Evolutionary conservation across 1,140 invertebrate species (phyloP), one percentile per base, ranked within the genome.

Genomic region (Linepithema humile): DNA sequence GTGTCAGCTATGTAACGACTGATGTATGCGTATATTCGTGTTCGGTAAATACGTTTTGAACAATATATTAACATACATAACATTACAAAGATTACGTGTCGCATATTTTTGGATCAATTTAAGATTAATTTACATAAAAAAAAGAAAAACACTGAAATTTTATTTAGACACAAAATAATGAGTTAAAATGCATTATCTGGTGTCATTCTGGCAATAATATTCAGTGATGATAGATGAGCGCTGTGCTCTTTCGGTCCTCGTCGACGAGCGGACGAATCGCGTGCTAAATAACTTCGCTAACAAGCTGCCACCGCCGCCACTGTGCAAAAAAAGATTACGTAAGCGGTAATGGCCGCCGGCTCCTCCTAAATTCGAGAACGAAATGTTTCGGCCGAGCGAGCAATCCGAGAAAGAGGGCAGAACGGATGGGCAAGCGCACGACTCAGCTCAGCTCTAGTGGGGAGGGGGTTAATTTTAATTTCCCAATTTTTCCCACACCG

Each of bases 401-500:
- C 32, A 78, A 80, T 84, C 38, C 57, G 50, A 48, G 85, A 80
- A 64, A 80, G 38, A 45, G 69, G 82, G 62, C 17, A 67, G 75
- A 65, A 35, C 62, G 60, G 65, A 45, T 45, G 69, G 84, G 82
- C 82, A 80, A 88, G 64, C 45, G 38, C 57, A 40, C 45, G 70
- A 62, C 43, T 23, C 26, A 5, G 48, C 9, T 35, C 62, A 12
- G 9, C 50, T 32, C 43, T 9, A 45, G 43, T 45, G 62, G 77
- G 88, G 67, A 84, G 84, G 87, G 92, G 91, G 91, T 90, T 94
- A 93, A 94, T 94, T 94, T 94, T 94, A 94, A 94, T 94, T 94
- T 94, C 92, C 93, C 92, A 94, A 94, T 93, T 94, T 94, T 94
- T 94, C 92, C 90, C 90, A 90, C 88, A 90, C 89, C 77, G 80